Conservation (phyloP, 2,797 vertebrate species). For the Macroramphosus scolopax region DNA sequence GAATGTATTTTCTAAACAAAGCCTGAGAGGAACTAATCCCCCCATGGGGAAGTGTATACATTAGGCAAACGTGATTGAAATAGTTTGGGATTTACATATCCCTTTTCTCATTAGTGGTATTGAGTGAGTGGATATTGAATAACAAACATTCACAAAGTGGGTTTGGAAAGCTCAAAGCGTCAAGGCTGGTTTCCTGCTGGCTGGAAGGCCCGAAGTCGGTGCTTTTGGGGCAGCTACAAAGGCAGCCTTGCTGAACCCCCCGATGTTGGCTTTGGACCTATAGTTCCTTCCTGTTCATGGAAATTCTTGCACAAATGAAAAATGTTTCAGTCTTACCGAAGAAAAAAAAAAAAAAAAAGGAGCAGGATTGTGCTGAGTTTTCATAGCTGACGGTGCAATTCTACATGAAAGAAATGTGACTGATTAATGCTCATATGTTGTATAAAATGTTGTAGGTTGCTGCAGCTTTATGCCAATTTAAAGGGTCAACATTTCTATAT, state of each 20-base stretch:
- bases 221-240: slow-evolving; percentile 69
- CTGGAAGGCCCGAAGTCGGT: slow-evolving; percentile 36
- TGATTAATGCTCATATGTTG: slow-evolving; percentile 29
- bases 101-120: slow-evolving; percentile 66
- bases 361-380: slow-evolving; percentile 33
- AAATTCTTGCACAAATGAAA: slow-evolving; percentile 61
- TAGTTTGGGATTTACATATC: slow-evolving; percentile 67
- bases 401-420: slow-evolving; percentile 49
- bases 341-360: slow-evolving; percentile 29
- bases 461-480: too few relatives aligned
- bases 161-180: slow-evolving; percentile 59
- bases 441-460: too few relatives aligned
- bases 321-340: slow-evolving; percentile 38
- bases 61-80: slow-evolving; percentile 58
- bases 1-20: slow-evolving; percentile 54
- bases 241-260: slow-evolving; percentile 63
- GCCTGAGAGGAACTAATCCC: slow-evolving; percentile 33
- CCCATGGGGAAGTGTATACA: slow-evolving; percentile 49
- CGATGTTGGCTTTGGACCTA: slow-evolving; percentile 74
- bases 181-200: slow-evolving; percentile 50
- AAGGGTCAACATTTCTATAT: too few relatives aligned
- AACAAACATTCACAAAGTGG: slow-evolving; percentile 65
- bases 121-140: slow-evolving; percentile 71
- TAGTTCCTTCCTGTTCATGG: slow-evolving; percentile 78
- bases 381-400: slow-evolving; percentile 45